These are phyloP conservation scores for Microcebus griseorufus DNA, from an alignment of 2,113 vertebrate genomes.

Conservation along the genomic window DNA sequence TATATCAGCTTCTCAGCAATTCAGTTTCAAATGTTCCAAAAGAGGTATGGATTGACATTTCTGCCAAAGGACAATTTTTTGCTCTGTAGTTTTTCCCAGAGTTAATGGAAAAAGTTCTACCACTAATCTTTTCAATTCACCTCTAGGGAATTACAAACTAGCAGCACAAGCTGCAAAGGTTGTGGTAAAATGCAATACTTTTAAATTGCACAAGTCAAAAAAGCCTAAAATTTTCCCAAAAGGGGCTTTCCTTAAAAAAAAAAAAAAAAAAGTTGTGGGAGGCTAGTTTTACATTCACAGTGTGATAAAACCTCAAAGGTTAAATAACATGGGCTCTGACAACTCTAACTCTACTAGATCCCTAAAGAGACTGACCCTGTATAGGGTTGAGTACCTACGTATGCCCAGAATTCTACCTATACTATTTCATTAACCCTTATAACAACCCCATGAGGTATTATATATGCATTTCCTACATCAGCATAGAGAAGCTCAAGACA, in stretches of 20 bases:
- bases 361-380: not conserved
- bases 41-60: constrained; percentile 65
- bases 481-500: not conserved
- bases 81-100: constrained; percentile 51
- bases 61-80: constrained; percentile 68
- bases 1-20: constrained; percentile 55
- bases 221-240: constrained; percentile 51
- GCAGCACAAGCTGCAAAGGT: not conserved
- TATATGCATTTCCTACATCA: not conserved
- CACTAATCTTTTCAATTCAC: constrained; percentile 73
- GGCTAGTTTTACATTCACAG: not conserved
- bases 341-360: not conserved
- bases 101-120: constrained; percentile 53
- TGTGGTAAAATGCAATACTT: constrained; percentile 57
- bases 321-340: not conserved
- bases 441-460: not conserved
- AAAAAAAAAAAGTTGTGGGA: not conserved
- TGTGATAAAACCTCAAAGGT: not conserved
- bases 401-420: not conserved
- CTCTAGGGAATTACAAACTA: constrained; percentile 60
- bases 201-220: constrained; percentile 49
- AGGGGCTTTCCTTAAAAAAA: not conserved
- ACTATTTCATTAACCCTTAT: not conserved
- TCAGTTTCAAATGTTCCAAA: constrained; percentile 58
- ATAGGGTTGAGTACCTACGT: not conserved